Percentiles rank a stretch among this genome's conserved stretches.
Evolutionary conservation across 92 coral and sea anemone genomes (phyloP).

Genomic region (Zoanthus sociatus): DNA sequence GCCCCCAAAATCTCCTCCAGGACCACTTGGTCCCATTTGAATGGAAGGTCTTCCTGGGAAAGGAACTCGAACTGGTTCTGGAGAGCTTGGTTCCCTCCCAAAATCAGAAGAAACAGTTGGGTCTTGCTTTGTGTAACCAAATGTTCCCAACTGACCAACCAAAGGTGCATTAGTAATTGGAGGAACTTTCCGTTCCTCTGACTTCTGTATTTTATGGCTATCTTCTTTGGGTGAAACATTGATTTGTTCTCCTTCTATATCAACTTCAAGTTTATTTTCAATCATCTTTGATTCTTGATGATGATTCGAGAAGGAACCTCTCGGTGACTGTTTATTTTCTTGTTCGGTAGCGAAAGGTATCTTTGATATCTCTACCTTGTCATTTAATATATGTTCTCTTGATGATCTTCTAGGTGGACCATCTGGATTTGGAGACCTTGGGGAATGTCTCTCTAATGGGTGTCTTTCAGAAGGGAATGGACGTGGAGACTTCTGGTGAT

Average conservation of each 20-base stretch:
- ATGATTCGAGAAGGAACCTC: constrained; percentile 4
- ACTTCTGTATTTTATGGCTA: not conserved
- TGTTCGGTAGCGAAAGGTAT: not conserved
- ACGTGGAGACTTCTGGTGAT: constrained; percentile 22
- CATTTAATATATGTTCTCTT: not conserved
- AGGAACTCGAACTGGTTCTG: constrained; percentile 26
- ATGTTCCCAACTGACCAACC: constrained; percentile 31
- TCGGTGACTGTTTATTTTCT: constrained; percentile 10
- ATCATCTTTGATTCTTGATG: not conserved
- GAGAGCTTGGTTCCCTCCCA: constrained; percentile 40
- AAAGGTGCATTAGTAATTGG: constrained; percentile 41
- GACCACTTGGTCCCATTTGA: constrained; percentile 20
- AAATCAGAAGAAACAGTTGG: constrained; percentile 46
- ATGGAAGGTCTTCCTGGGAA: constrained; percentile 32
- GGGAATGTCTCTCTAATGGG: constrained; percentile 33
- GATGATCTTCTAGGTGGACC: constrained; percentile 49
- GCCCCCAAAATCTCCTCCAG: constrained; percentile 37
- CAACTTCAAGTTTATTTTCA: constrained; percentile 53
- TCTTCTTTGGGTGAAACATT: not conserved
- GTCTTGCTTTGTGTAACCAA: constrained; percentile 46
- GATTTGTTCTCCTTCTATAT: constrained; percentile 22
- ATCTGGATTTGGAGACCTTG: constrained; percentile 24
- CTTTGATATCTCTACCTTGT: not conserved
- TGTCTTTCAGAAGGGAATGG: constrained; percentile 8
- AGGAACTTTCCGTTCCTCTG: constrained; percentile 33